Base-by-base conservation (phyloP, 2,113 vertebrate genomes). In the Pelmatolapia mariae region DNA sequence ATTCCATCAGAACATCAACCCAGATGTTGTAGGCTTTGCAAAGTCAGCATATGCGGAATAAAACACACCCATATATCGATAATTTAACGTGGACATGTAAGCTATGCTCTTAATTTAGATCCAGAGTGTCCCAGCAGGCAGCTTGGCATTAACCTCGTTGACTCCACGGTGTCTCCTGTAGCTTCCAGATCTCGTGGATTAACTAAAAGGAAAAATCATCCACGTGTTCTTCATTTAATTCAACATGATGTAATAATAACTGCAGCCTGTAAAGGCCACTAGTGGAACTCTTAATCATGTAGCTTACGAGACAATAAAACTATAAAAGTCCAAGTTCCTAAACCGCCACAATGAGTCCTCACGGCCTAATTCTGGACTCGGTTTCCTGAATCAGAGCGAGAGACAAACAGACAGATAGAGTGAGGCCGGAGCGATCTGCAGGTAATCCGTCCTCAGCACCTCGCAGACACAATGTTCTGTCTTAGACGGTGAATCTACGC, bases 361-460 rank as follows among this genome's bases (percentile, higher is more conserved):
- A 31, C 52, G 59, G 38, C 15, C 38, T 56, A 1, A 43, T 29
- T 59, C 40, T 22, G 68, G 33, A 31, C 47, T 29, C 13, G 16
- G 81, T 52, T 81, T 76, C 33, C 57, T 52, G 81, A 66, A 33
- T 45, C 22, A 59, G 53, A 50, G 47, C 4, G 4, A 31, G 18
- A 71, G 26, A 45, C 6, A 71, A 22, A n/a, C 3, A 33, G 24
- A 73, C 40, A 45, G 71, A 50, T 15, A 81, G 33, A 29, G 40
- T 5, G 73, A 38, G 56, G 38, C 15, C 6, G 1, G 10, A 12
- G 45, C 50, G n/a, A 31, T 59, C 84, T 76, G 56, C 80, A 79
- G 80, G 47, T 89, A 78, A 87, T 86, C 89, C 82, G 40, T 33
- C 47, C 85, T 82, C 68, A 89, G 84, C 83, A 82, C 36, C 22